Evolutionary conservation across 2,888 invertebrate species (phyloP).

Genomic region (Drosophila pegasa): DNA sequence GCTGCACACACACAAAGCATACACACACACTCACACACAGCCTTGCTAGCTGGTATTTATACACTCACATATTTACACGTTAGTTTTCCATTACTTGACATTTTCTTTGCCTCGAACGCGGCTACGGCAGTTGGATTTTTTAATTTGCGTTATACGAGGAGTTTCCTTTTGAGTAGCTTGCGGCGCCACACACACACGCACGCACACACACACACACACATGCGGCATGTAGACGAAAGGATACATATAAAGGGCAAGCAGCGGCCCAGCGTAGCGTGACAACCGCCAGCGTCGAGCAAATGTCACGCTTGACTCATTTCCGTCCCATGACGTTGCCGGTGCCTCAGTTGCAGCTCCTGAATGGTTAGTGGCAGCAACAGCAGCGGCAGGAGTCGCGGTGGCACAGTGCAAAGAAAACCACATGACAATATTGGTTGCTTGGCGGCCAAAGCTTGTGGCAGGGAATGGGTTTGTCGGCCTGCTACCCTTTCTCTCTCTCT

Average conservation of each 20-base stretch:
- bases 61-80: constrained; percentile 65
- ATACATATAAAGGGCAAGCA: constrained; percentile 63
- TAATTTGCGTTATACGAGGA: constrained; percentile 80
- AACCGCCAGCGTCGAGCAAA: constrained; percentile 71
- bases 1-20: constrained; percentile 27
- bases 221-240: constrained; percentile 52
- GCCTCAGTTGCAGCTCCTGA: constrained; percentile 48
- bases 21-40: neutral
- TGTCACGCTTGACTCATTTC: constrained; percentile 81
- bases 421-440: constrained; percentile 79
- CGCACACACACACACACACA: constrained; percentile 17
- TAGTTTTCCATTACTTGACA: constrained; percentile 70
- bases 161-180: constrained; percentile 76
- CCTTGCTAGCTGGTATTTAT: constrained; percentile 33
- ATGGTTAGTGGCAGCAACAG: constrained; percentile 60
- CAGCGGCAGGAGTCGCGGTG: constrained; percentile 37
- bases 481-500: constrained; percentile 5
- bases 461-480: constrained; percentile 11
- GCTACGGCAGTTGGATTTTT: constrained; percentile 72
- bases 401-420: constrained; percentile 70
- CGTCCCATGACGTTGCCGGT: constrained; percentile 74
- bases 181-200: constrained; percentile 46
- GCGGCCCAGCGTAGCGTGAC: constrained; percentile 66
- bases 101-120: constrained; percentile 64
- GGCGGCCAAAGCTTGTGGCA: constrained; percentile 41